Evolutionary conservation across 92 coral and sea anemone genomes (phyloP), one percentile per base, ranked within the genome.

Genomic region (Bergia sp.): DNA sequence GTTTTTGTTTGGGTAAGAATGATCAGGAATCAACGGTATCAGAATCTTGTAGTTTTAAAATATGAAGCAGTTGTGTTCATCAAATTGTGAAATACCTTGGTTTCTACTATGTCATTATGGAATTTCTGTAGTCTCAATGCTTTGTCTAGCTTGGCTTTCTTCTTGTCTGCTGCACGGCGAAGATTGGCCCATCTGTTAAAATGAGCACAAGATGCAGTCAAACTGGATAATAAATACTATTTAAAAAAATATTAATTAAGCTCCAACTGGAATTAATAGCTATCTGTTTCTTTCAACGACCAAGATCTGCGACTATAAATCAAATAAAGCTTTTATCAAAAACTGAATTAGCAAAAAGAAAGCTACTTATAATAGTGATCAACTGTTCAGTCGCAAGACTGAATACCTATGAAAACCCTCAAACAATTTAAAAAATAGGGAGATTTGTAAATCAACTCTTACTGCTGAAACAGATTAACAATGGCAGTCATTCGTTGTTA

Each of bases 181-280:
- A 97, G 95, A 82, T 97, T 96, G 67, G 95, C 98, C 99, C 99
- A 97, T 75, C 99, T 97, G 88, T 45, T 75, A 81, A 73, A 55
- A 16, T 2, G 4, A 47, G 55, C 64, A 18, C 47, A 18, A 9
- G 42, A 58, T 53, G 16, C 4, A 23, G 37, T 82, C 4, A 16
- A 53, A 16, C 12, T 37, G 16, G 37, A 58, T 50, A 9, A 3
- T 29, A 29, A 29, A 29, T 29, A 29, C 29, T 29, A 29, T 55
- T 9, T 87, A 78, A 41, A 20, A 40, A 64, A 6, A 39, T n/a
- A n/a, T n/a, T 21, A 84, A 2, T 13, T 23, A 40, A 74, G 36
- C 67, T 16, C 13, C 74, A 69, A 7, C 10, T n/a, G 7, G 10
- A 69, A 18, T 61, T 57, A 57, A 13, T 1, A 61, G n/a, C 69